These are phyloP conservation scores for Desmodus rotundus DNA, from an alignment of 2,113 vertebrate species.

Conservation along the genomic window DNA sequence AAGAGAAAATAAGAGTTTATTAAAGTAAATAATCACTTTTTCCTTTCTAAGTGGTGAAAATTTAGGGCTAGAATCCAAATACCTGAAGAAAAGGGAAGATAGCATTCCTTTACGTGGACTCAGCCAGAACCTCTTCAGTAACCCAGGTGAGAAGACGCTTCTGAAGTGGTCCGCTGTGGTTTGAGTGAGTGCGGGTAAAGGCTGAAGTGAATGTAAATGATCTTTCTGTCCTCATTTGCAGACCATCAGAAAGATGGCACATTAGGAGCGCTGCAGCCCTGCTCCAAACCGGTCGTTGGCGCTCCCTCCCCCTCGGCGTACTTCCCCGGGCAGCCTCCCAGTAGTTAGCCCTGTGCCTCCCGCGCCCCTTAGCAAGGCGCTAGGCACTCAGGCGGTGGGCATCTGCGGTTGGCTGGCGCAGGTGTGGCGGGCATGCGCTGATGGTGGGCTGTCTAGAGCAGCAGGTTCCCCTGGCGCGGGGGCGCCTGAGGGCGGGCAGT, in stretches of 20 bases:
- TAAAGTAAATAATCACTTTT: background rate
- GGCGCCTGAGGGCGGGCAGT: no score
- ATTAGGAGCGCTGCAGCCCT: background rate
- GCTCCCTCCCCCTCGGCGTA: conserved; percentile 84
- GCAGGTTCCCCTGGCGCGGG: no score
- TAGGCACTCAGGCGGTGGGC: no score
- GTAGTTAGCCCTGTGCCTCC: background rate
- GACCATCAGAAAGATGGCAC: conserved; percentile 79
- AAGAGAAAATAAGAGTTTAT: background rate
- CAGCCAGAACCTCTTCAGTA: conserved; percentile 80
- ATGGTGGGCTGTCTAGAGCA: no score
- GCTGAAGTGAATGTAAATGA: background rate
- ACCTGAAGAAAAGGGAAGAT: conserved; percentile 91
- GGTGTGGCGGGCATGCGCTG: no score
- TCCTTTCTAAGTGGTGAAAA: conserved; percentile 79
- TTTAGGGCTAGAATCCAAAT: conserved; percentile 89
- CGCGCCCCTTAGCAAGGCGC: no score
- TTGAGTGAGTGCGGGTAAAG: no score
- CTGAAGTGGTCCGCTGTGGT: background rate
- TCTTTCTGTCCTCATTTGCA: conserved; percentile 68
- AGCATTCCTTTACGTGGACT: conserved; percentile 89
- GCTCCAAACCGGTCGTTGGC: conserved; percentile 52
- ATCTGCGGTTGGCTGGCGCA: no score
- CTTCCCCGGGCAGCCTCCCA: conserved; percentile 84
- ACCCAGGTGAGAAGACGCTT: conserved; percentile 68